Evolutionary conservation across 2,113 vertebrate genomes (phyloP).

Genomic region (Thymallus thymallus): DNA sequence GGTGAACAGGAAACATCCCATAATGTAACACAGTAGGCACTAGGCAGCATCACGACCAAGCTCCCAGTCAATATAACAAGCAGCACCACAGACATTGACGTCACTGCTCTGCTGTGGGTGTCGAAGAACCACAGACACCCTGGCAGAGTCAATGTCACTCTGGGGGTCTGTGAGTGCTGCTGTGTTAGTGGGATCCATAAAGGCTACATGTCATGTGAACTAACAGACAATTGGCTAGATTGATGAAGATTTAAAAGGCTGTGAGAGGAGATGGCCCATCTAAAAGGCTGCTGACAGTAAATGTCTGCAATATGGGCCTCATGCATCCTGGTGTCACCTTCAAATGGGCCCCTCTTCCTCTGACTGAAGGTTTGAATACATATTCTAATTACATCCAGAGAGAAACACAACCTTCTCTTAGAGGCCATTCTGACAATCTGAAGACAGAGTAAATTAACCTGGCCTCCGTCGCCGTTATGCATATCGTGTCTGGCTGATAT

Average conservation of each 20-base stretch:
- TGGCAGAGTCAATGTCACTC: constrained; percentile 55
- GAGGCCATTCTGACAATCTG: constrained; percentile 56
- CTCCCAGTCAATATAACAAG: constrained; percentile 46
- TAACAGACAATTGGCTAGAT: constrained; percentile 56
- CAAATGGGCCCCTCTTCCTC: constrained; percentile 53
- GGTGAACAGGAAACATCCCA: constrained; percentile 17
- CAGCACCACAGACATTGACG: constrained; percentile 44
- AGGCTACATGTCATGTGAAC: constrained; percentile 62
- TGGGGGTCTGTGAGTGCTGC: constrained; percentile 23
- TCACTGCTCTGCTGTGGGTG: constrained; percentile 9
- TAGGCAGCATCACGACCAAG: constrained; percentile 1
- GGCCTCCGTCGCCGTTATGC: constrained; percentile 53
- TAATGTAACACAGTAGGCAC: constrained; percentile 7
- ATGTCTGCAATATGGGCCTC: constrained; percentile 50
- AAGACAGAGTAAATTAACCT: constrained; percentile 51
- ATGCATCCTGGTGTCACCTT: constrained; percentile 74
- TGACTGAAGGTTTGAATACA: constrained; percentile 70
- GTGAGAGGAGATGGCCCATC: constrained; percentile 61
- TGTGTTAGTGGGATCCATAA: constrained; percentile 45
- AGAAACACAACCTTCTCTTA: constrained; percentile 60
- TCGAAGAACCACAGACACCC: constrained; percentile 26
- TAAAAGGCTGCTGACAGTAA: constrained; percentile 65
- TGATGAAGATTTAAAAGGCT: constrained; percentile 76
- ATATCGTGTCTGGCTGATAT: constrained; percentile 63
- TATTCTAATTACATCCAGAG: constrained; percentile 66